Base-by-base conservation (phyloP, 2,888 invertebrate species). In the Drosophila kuntzei region DNA sequence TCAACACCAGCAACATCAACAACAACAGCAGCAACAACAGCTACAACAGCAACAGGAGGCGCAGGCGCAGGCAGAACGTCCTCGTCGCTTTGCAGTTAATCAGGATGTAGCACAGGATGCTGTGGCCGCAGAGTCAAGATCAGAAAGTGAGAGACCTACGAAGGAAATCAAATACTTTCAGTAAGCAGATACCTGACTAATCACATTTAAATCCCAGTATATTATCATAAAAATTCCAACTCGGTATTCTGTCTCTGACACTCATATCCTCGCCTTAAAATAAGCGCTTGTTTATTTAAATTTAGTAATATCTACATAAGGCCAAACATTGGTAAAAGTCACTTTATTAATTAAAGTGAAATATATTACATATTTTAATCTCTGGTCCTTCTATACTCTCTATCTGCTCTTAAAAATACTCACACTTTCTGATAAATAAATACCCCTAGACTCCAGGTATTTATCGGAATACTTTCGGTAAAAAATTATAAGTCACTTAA, bases 141-240 rank as follows among this genome's bases (percentile, higher is more conserved):
- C 14, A 44, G 27, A 3, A 32, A 53, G n/a, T 25, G 29, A 27
- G 1, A 9, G 12, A 7, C 70, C 63, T 7, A 39, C 12, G 6
- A 80, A 80, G 76, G 79, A 89, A 54, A 74, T 70, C 8, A 88
- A 87, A 61, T 90, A 82, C 57, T 90, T 86, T 76, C 90, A 91
- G 90, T 90, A 80, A 90, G 88, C n/a, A 12, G n/a, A 2, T n/a
- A 11, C 11, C 29, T 11, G 9, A 29, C 11, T 29, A 11, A 29
- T 11, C 3, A 25, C 25, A 27, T 2, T 27, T 7, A 27, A 7
- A 27, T 27, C 27, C 1, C 25, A 25, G 25, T 25, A 6, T 25
- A 22, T 25, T 25, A 25, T 25, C 32, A 12, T 32, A 12, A 9
- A 32, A 1, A 32, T 3, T n/a, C n/a, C 5, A 0, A n/a, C n/a